Evolutionary conservation across 2,113 vertebrate species (phyloP).

Genomic region (Oncorhynchus mykiss): DNA sequence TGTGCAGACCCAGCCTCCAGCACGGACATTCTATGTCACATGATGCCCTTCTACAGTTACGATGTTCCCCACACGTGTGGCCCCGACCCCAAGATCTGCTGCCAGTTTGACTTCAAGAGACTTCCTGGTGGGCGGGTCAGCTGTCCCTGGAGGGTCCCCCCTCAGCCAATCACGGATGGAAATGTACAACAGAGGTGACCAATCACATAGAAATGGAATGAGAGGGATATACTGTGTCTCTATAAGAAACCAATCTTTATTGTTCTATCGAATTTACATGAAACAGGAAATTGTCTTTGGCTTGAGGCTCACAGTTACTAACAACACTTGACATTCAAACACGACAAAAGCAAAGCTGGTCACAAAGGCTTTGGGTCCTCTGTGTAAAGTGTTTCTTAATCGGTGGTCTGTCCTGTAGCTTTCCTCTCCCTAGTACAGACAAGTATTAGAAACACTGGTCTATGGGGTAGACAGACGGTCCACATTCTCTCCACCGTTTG

Average conservation of each 20-base stretch:
- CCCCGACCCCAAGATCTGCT: constrained; percentile 91
- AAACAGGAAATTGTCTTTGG: too few relatives aligned
- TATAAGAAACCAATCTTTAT: too few relatives aligned
- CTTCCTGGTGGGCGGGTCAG: constrained; percentile 84
- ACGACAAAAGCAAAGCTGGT: too few relatives aligned
- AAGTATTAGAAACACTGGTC: background rate
- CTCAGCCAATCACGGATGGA: constrained; percentile 82
- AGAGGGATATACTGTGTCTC: too few relatives aligned
- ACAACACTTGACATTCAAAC: too few relatives aligned
- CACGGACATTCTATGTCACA: constrained; percentile 92
- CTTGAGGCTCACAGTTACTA: too few relatives aligned
- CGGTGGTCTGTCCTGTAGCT: too few relatives aligned
- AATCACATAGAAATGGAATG: background rate
- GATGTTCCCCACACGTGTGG: constrained; percentile 94
- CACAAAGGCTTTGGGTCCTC: too few relatives aligned
- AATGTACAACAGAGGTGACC: constrained; percentile 85
- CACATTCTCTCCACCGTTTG: background rate
- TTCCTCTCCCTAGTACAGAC: background rate
- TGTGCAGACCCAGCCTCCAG: constrained; percentile 78
- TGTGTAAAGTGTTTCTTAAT: too few relatives aligned
- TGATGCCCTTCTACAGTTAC: constrained; percentile 99
- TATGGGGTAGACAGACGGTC: background rate
- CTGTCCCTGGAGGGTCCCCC: constrained; percentile 88
- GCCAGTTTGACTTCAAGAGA: constrained; percentile 94
- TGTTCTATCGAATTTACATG: too few relatives aligned